Evolutionary conservation across 2,888 invertebrate genomes (phyloP), one percentile per base, ranked within the genome.

Genomic region (Melipona beecheii): DNA sequence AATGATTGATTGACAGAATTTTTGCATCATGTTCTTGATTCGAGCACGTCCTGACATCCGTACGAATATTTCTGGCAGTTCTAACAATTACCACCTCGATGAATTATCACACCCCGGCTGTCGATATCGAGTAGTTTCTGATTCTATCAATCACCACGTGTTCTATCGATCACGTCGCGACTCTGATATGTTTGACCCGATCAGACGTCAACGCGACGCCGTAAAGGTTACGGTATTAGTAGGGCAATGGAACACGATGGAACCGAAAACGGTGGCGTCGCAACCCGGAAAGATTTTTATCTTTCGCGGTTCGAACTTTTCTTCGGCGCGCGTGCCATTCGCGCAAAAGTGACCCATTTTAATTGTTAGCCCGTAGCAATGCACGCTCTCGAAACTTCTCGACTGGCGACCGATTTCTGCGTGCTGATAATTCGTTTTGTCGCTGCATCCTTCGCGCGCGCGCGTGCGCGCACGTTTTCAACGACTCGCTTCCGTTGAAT

Each of bases 261-360:
- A n/a, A 65, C n/a, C 21, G 43, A 49, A 49, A 66, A 36, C 36
- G 36, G 19, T 17, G 9, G 19, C 49, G 49, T 49, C 49, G 17
- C 49, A 21, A 6, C 49, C n/a, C 19, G 19, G 36, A 9, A 19
- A 52, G 27, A 21, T 52, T 50, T 68, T n/a, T 60, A 60, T 24
- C 49, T 60, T 19, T 49, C 0, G 27, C 27, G 49, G 21, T 49
- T 24, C 21, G 31, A 62, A 62, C 21, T 62, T 62, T 62, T 50
- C 31, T 49, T 21, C 36, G 36, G 36, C 21, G 4, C 17, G 27
- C 31, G n/a, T 21, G 50, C 27, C 21, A 36, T 36, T 9, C 9
- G 36, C 36, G 36, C 36, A 36, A 36, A 50, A 13, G 21, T 62
- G 62, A 73, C 73, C 50, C 62, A 62, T 62, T 73, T 73, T 73